Evolutionary conservation across 1,140 invertebrate genomes (phyloP), one percentile per base, ranked within the genome.

Genomic region (Potamilus streckersoni): DNA sequence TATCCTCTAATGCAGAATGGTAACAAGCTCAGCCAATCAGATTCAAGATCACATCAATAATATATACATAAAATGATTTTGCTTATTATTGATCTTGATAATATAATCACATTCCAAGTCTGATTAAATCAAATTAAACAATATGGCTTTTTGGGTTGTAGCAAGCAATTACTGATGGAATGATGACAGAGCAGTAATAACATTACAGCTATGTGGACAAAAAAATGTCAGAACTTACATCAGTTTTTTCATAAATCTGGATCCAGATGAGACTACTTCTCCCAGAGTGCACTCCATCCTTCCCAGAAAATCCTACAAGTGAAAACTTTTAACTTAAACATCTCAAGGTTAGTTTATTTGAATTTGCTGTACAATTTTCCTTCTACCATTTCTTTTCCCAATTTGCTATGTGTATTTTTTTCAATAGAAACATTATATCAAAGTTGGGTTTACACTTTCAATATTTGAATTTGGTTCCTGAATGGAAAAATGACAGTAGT

Each of bases 221-320:
- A 66, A 20, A 49, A 31, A 73, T 16, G 27, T n/a, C 56, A 64
- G 17, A 59, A 79, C 84, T 84, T 84, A 87, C 82, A 23, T 78
- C 15, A 91, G 76, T 67, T 72, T 74, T 67, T 80, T 79, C 27
- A 75, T 74, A 56, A 87, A 85, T 80, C 86, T 85, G 59, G 83
- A 84, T 12, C 82, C 82, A 56, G 85, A 80, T 61, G 86, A 80
- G 20, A 93, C 91, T 72, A 93, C 89, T 80, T 93, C 91, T 49
- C 91, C 92, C 49, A 93, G 81, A 16, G 91, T 90, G 71, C 89
- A 91, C 69, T 92, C 91, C 60, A 89, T 81, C 71, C 83, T 74
- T 17, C 92, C 92, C 11, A 93, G 87, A 76, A 91, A 92, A 80
- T 93, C 92, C 86, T 92, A 83, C 14, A 86, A 82, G 23, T 19